Conservation (phyloP, 2,113 vertebrate genomes). For the Indicator indicator region DNA sequence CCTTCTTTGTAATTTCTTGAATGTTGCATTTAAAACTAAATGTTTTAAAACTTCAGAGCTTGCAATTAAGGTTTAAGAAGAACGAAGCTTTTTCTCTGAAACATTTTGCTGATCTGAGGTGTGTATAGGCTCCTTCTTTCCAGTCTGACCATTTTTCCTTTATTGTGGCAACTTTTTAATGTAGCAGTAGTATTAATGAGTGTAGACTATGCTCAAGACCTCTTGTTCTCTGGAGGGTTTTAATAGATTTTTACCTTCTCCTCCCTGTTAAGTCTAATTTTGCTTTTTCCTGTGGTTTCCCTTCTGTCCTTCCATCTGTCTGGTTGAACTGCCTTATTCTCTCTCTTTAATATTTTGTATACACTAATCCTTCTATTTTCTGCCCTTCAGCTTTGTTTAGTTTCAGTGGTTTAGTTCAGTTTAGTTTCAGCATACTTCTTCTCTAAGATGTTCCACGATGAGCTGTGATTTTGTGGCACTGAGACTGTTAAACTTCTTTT, state of each 20-base stretch:
- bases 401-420: neutral
- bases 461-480: neutral
- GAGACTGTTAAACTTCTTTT: neutral
- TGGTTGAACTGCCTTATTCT: conserved; percentile 11
- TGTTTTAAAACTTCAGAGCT: neutral
- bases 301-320: conserved; percentile 63
- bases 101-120: neutral
- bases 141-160: neutral
- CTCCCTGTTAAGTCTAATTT: conserved; percentile 19
- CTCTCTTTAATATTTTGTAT: neutral
- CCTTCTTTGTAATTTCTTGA: neutral
- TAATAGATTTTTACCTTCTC: conserved; percentile 47
- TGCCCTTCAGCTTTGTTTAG: neutral
- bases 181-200: neutral
- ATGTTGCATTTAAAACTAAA: neutral
- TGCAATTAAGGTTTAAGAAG: neutral
- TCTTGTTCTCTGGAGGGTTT: conserved; percentile 27
- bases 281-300: conserved; percentile 42
- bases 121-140: neutral
- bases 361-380: neutral
- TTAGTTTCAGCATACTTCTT: neutral
- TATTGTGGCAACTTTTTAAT: neutral
- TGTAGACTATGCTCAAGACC: neutral
- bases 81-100: neutral
- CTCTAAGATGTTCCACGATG: neutral